Base-by-base conservation (phyloP, 2,113 vertebrate species). In the Ailurus styani region DNA sequence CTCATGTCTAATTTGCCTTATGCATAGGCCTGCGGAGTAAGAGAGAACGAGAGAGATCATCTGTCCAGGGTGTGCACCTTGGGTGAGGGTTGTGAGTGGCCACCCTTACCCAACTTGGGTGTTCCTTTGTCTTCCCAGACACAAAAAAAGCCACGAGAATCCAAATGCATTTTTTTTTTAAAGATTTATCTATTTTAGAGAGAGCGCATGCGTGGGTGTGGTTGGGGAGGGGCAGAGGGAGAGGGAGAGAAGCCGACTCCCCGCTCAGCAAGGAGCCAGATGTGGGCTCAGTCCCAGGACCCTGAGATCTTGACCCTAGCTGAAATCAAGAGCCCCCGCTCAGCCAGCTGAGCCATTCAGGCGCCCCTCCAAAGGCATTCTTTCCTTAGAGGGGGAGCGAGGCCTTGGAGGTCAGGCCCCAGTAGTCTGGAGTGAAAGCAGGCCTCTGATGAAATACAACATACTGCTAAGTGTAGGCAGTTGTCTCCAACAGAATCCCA, bases 181-280 rank as follows among this genome's bases (percentile, higher is more conserved):
- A 62, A 68, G 17, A 68, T 68, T 68, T n/a, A n/a, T 37, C n/a
- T 68, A n/a, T 68, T 68, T 68, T 37, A 68, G 66, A 68, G 66
- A 37, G 17, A 68, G 66, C 0, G 1, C 17, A 8, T n/a, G 17
- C 3, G 0, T 20, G 66, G 4, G 17, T 18, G 66, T 2, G 34
- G n/a, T n/a, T 6, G 60, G 34, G n/a, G 17, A 34, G 17, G 34
- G 34, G 34, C 34, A 64, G 66, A 34, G 31, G 17, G 64, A 34
- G 62, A 66, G 64, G 14, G 64, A 66, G 64, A n/a, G 17, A 18
- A 20, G 66, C 17, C 20, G 34, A 37, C 34, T 9, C 29, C 29
- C 14, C 6, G 4, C 34, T n/a, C 66, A n/a, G 34, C 7, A 3
- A 1, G 66, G 66, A 68, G 66, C 7, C 0, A 0, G 34, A 20